Conservation (phyloP, 2,888 invertebrate genomes). For the Catocala fraxini region DNA sequence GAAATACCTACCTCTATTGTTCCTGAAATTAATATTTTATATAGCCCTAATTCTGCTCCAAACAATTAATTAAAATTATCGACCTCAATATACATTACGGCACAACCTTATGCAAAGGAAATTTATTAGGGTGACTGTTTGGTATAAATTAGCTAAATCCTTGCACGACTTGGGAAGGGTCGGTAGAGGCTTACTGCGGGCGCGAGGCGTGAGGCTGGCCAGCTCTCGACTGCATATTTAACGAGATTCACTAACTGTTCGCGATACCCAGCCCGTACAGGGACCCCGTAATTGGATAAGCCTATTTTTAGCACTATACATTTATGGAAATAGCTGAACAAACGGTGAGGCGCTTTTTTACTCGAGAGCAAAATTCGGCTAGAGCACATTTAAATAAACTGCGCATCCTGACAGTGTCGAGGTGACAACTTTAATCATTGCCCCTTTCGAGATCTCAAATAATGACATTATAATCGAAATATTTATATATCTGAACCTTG, state of each 20-base stretch:
- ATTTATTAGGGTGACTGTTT: conserved; percentile 15
- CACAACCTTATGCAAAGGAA: conserved; percentile 11
- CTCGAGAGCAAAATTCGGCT: too few relatives aligned
- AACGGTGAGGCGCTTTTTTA: too few relatives aligned
- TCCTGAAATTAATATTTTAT: conserved; percentile 2
- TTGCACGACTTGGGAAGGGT: conserved; percentile 14
- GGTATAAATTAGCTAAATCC: conserved; percentile 15
- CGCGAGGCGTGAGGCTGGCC: conserved; percentile 3
- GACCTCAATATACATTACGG: background rate
- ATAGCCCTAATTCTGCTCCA: background rate
- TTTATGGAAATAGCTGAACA: too few relatives aligned
- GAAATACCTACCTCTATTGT: conserved; percentile 1
- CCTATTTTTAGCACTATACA: conserved; percentile 41
- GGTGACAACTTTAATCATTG: too few relatives aligned
- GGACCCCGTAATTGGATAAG: conserved; percentile 45
- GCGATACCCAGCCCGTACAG: conserved; percentile 36
- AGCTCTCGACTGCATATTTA: conserved; percentile 68
- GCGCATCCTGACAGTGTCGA: too few relatives aligned
- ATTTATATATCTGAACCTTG: too few relatives aligned
- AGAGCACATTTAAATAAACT: too few relatives aligned
- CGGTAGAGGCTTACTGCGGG: background rate
- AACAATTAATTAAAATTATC: conserved; percentile 12
- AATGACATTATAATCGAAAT: too few relatives aligned
- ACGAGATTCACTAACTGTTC: conserved; percentile 65
- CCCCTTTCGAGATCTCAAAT: too few relatives aligned